Evolutionary conservation across 2,113 vertebrate genomes (phyloP).

Genomic region (Aldabrachelys gigantea): DNA sequence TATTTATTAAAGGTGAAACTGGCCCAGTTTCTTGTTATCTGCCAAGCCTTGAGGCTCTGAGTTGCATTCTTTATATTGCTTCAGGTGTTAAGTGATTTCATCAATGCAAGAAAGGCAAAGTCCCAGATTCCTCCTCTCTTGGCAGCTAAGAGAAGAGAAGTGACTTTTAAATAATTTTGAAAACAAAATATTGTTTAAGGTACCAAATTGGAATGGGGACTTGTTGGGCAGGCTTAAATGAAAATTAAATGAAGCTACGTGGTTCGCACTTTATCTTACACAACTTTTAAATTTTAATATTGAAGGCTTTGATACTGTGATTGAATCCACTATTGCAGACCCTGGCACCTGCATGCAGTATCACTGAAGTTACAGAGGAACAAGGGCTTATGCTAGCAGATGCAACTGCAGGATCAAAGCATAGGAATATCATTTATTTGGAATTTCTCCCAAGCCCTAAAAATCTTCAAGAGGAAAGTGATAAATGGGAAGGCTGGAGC

Average conservation of each 20-base stretch:
- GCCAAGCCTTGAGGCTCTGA: constrained; percentile 54
- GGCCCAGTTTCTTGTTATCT: constrained; percentile 49
- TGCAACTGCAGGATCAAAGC: constrained; percentile 15
- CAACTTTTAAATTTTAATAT: too few species aligned
- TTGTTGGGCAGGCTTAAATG: constrained; percentile 6
- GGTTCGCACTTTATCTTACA: neutral
- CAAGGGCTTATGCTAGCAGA: constrained; percentile 39
- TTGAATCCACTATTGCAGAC: neutral
- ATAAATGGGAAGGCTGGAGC: neutral
- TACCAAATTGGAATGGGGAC: constrained; percentile 18
- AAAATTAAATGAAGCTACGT: neutral
- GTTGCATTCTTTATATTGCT: constrained; percentile 61
- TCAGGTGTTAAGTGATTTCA: constrained; percentile 72
- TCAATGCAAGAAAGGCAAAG: constrained; percentile 35
- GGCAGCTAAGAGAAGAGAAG: constrained; percentile 52
- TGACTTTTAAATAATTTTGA: constrained; percentile 55
- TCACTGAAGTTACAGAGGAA: constrained; percentile 23
- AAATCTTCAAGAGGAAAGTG: constrained; percentile 37
- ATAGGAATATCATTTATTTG: constrained; percentile 42
- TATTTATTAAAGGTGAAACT: constrained; percentile 59
- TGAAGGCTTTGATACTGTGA: neutral
- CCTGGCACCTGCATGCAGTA: neutral
- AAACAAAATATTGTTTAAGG: constrained; percentile 43
- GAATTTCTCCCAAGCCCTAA: constrained; percentile 41
- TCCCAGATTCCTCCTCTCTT: constrained; percentile 58